Conservation (phyloP, 2,888 invertebrate species). For the Esperia sulphurella region DNA sequence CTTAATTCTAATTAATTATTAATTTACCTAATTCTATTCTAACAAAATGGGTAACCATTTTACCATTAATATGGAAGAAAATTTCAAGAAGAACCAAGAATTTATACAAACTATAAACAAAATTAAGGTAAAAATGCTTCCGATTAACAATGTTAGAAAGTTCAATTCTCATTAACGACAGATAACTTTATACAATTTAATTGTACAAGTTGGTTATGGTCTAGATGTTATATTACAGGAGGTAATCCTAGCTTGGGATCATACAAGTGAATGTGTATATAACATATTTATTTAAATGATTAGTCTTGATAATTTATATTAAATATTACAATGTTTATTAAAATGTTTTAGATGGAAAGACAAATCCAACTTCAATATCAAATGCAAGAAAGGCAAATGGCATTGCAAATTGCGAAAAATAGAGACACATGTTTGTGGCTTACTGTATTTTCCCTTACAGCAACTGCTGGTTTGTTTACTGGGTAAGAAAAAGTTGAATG, state of each 20-base stretch:
- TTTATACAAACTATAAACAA: conserved; percentile 83
- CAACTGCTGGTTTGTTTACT: conserved; percentile 71
- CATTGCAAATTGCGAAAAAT: conserved; percentile 83
- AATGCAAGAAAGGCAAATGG: conserved; percentile 86
- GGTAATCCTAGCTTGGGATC: too few species aligned
- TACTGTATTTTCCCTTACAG: conserved; percentile 81
- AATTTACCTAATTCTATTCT: background rate
- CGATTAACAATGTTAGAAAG: too few species aligned
- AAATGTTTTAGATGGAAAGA: conserved; percentile 81
- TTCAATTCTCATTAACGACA: too few species aligned
- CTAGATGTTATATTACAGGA: too few species aligned
- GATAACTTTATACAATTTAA: too few species aligned
- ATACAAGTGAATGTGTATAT: too few species aligned
- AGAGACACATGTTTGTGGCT: conserved; percentile 87
- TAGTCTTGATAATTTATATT: too few species aligned
- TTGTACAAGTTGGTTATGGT: too few species aligned
- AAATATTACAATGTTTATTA: background rate
- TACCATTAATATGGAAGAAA: conserved; percentile 82
- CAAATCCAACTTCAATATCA: conserved; percentile 90
- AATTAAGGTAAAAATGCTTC: conserved; percentile 83
- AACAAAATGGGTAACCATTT: conserved; percentile 80
- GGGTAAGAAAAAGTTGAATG: too few species aligned
- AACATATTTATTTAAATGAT: too few species aligned
- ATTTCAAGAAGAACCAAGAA: conserved; percentile 83
- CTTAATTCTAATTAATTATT: background rate